Conservation (phyloP, 2,888 invertebrate species). For the Melinopterus prodromus region DNA sequence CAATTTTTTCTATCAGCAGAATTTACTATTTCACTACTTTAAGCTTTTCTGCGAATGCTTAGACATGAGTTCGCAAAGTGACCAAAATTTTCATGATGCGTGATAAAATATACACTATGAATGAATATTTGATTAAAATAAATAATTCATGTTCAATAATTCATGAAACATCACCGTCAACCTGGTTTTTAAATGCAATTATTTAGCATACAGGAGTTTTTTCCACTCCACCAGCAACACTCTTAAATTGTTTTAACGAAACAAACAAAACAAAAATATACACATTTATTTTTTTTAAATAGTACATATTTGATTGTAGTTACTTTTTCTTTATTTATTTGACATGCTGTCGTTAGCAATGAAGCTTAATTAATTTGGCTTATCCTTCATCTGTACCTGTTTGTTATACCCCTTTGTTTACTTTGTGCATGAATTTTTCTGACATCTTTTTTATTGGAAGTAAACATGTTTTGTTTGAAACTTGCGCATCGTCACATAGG, state of each 20-base stretch:
- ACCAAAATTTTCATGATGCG: no score
- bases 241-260: not conserved
- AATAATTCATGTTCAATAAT: no score
- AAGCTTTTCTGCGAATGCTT: no score
- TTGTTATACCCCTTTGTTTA: conserved; percentile 31
- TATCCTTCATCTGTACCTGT: conserved; percentile 10
- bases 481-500: conserved; percentile 78
- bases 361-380: no score
- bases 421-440: conserved; percentile 48
- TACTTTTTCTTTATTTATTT: no score
- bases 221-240: not conserved
- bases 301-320: not conserved
- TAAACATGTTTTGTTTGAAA: conserved; percentile 79
- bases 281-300: conserved; percentile 8
- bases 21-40: no score
- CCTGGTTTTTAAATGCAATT: not conserved
- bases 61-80: no score
- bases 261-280: not conserved
- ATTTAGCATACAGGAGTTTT: conserved; percentile 4
- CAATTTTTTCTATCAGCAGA: no score
- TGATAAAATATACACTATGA: no score
- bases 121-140: no score
- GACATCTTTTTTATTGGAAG: conserved; percentile 59
- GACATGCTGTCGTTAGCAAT: no score
- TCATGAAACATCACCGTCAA: no score